These are phyloP conservation scores for Schizaphis graminum DNA, from an alignment of 2,888 invertebrate species.

Conservation along the genomic window DNA sequence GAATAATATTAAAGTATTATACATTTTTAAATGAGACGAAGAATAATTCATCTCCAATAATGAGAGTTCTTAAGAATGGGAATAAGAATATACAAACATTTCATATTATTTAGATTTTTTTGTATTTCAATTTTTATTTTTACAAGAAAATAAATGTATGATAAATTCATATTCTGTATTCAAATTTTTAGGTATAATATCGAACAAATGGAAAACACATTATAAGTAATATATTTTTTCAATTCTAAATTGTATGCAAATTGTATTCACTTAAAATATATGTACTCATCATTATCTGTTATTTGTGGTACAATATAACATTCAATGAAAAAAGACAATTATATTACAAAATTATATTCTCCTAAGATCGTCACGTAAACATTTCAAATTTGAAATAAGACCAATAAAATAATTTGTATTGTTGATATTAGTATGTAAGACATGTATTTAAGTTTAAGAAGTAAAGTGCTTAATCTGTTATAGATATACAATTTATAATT, in stretches of 20 bases:
- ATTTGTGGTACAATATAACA: not conserved
- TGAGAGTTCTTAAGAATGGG: not conserved
- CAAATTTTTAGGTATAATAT: not conserved
- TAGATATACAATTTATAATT: not conserved
- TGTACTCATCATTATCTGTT: not conserved
- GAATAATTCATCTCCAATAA: not conserved
- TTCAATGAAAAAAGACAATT: not conserved
- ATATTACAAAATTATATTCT: not conserved
- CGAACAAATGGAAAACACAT: not conserved
- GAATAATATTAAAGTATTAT: not conserved
- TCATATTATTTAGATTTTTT: not conserved
- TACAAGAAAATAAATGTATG: not conserved
- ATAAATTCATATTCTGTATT: not conserved
- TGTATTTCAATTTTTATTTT: not conserved
- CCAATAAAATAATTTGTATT: not conserved
- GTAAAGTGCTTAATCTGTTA: not conserved
- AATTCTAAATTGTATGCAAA: slow-evolving; percentile 3
- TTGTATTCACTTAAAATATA: not conserved
- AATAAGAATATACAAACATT: not conserved
- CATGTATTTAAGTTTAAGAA: not conserved
- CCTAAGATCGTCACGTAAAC: not conserved
- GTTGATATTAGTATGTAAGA: not conserved
- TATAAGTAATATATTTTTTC: not conserved
- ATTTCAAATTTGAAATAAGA: not conserved
- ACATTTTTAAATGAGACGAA: not conserved